Evolutionary conservation across 1,140 invertebrate genomes (phyloP).

Genomic region (Drosophila guanche): DNA sequence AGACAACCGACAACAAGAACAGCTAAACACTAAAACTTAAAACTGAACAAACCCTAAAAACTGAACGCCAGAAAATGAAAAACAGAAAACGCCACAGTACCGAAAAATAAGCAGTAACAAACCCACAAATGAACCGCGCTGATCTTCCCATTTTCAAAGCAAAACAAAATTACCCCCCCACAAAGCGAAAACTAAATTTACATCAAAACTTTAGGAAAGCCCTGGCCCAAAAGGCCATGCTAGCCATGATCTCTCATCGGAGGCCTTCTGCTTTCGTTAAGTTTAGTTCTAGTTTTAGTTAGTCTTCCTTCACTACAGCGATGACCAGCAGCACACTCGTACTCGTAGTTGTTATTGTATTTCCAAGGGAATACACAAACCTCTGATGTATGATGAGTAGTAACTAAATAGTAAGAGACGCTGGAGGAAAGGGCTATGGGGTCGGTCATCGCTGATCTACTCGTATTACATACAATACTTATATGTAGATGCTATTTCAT

Average conservation of each 20-base stretch:
- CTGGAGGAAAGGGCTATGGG: too few species aligned
- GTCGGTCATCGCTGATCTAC: too few species aligned
- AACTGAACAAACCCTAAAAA: slow-evolving; percentile 8
- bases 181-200: slow-evolving; percentile 32
- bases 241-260: slow-evolving; percentile 47
- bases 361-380: too few species aligned
- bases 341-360: too few species aligned
- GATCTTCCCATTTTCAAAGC: slow-evolving; percentile 24
- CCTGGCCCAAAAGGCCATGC: slow-evolving; percentile 17
- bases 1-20: slow-evolving; percentile 51
- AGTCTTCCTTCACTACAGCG: slow-evolving; percentile 28
- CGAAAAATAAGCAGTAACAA: slow-evolving; percentile 13
- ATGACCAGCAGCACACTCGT: neutral
- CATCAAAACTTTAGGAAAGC: slow-evolving; percentile 34
- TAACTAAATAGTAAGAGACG: too few species aligned
- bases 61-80: slow-evolving; percentile 3
- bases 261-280: slow-evolving; percentile 36
- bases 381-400: too few species aligned
- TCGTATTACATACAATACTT: too few species aligned
- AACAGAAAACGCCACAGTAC: slow-evolving; percentile 14
- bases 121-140: slow-evolving; percentile 6
- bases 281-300: slow-evolving; percentile 30
- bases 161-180: slow-evolving; percentile 22
- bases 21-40: slow-evolving; percentile 19
- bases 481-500: too few species aligned